Percentiles rank a stretch among this genome's conserved stretches.
These are phyloP conservation scores for Balaeniceps rex DNA, from an alignment of 2,113 vertebrate genomes.

Conservation along the genomic window DNA sequence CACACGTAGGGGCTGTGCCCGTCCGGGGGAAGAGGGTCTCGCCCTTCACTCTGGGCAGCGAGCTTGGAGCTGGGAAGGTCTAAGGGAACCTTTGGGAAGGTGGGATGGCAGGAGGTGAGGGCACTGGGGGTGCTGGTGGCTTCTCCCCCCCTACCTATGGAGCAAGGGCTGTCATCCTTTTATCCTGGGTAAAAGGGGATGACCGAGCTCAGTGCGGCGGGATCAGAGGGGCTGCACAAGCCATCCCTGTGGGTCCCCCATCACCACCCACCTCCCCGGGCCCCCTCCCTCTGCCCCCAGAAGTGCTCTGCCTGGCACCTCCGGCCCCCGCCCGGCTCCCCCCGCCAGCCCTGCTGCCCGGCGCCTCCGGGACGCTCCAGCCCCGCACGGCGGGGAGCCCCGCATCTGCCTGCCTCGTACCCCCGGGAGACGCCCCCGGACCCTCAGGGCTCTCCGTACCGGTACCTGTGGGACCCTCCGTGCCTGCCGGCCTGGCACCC, in stretches of 20 bases:
- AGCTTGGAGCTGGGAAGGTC: not conserved
- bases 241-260: not conserved
- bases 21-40: not conserved
- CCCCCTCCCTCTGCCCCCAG: not conserved
- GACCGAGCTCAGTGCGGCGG: not conserved
- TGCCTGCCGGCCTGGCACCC: not conserved
- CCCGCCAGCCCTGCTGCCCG: not conserved
- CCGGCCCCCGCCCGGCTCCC: not conserved
- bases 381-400: too few species aligned
- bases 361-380: not conserved
- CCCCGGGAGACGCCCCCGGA: too few species aligned
- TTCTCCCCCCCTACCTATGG: not conserved
- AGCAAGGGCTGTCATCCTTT: not conserved
- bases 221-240: not conserved
- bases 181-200: not conserved
- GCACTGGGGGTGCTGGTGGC: not conserved
- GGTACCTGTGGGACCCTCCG: not conserved
- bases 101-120: not conserved
- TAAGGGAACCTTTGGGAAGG: not conserved
- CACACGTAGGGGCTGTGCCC: not conserved
- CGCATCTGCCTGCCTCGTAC: not conserved
- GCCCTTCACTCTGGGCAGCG: not conserved
- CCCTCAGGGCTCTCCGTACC: not conserved
- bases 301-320: not conserved
- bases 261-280: not conserved